These are phyloP conservation scores for Sesamia nonagrioides DNA, from an alignment of 1,140 invertebrate species.

Conservation along the genomic window DNA sequence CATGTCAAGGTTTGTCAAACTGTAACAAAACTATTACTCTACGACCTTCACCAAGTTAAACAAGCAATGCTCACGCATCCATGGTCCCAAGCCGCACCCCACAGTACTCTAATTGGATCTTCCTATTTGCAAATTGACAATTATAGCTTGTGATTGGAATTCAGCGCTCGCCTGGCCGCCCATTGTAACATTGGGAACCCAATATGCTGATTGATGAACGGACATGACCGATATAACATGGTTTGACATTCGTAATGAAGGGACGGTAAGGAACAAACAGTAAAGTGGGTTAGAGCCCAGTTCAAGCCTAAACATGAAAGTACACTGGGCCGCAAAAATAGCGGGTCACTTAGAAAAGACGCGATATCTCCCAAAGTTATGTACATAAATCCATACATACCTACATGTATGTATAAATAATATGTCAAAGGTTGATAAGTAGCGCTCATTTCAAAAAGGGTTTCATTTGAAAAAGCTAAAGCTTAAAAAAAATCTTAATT, in stretches of 20 bases:
- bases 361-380: no score
- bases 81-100: background rate
- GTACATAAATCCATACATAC: no score
- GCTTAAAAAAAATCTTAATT: no score
- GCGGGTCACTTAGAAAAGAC: no score
- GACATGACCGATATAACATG: background rate
- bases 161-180: constrained; percentile 17
- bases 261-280: background rate
- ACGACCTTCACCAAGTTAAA: background rate
- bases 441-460: no score
- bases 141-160: constrained; percentile 29
- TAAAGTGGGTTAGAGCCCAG: no score
- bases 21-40: background rate
- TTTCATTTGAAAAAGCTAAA: no score
- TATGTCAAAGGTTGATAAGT: no score
- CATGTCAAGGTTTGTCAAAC: no score
- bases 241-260: constrained; percentile 4
- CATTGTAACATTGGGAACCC: constrained; percentile 15
- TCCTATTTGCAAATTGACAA: constrained; percentile 34
- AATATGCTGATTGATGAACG: constrained; percentile 24
- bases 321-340: no score
- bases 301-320: no score
- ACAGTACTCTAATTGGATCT: constrained; percentile 16
- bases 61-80: background rate
- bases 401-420: no score